A percentile compares a stretch with the other conserved stretches of the same genome.
These are phyloP conservation scores for Cheilosia grossa DNA, from an alignment of 2,888 invertebrate species.

Conservation along the genomic window DNA sequence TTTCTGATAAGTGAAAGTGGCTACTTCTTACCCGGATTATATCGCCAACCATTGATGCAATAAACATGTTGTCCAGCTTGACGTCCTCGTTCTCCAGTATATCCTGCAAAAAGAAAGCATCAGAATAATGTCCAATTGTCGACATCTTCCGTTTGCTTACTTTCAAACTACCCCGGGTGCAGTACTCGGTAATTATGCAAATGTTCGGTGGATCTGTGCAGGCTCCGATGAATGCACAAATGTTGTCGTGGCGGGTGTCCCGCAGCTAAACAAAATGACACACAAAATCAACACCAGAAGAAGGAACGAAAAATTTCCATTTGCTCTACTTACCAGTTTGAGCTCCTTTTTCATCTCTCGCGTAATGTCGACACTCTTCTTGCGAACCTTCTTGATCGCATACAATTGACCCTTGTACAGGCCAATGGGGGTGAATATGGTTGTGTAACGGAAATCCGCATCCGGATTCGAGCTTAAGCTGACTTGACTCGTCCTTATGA, in stretches of 20 bases:
- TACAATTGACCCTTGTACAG: conserved; percentile 94
- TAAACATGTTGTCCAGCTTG: conserved; percentile 97
- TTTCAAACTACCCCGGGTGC: conserved; percentile 94
- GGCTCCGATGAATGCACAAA: conserved; percentile 96
- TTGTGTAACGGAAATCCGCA: conserved; percentile 94
- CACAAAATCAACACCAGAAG: conserved; percentile 12
- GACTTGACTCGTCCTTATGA: conserved; percentile 93
- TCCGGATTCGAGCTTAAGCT: conserved; percentile 96
- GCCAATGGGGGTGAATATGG: conserved; percentile 95
- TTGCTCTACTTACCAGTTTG: conserved; percentile 89
- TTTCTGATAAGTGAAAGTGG: conserved; percentile 54
- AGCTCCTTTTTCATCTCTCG: conserved; percentile 96
- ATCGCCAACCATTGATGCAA: conserved; percentile 96
- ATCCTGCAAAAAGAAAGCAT: conserved; percentile 86
- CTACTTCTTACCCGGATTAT: conserved; percentile 92
- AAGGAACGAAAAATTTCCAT: conserved; percentile 15
- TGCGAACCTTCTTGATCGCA: conserved; percentile 92
- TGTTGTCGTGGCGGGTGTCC: conserved; percentile 94
- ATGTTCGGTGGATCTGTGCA: conserved; percentile 95
- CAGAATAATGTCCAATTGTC: conserved; percentile 16
- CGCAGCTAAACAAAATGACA: conserved; percentile 87
- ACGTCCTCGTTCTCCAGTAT: conserved; percentile 97
- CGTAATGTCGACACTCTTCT: conserved; percentile 94
- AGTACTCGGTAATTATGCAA: conserved; percentile 94
- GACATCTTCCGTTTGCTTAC: conserved; percentile 83